Base-by-base conservation (phyloP, 1,140 invertebrate species). In the Leptestheria dahalacensis region DNA sequence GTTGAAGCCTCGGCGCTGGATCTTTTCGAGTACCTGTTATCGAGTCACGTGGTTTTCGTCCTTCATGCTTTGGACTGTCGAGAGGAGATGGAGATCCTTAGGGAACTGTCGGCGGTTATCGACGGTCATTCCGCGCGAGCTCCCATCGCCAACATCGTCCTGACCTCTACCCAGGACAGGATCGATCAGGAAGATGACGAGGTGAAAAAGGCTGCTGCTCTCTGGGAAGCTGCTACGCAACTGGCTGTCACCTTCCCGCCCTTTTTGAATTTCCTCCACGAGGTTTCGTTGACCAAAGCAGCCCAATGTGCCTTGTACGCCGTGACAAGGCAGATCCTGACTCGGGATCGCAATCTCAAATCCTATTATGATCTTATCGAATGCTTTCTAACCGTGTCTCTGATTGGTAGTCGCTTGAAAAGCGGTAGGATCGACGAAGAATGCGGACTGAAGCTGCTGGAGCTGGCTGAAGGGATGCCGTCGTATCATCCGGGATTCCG, bases 241-340 rank as follows among this genome's bases (percentile, higher is more conserved):
- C n/a, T 55, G 53, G 26, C 33, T 55, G 53, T 55, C 33, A 26
- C 23, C 11, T 29, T 29, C 53, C 53, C 26, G 33, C 26, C 53
- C 15, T 55, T 55, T 29, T 55, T 33, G 26, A 29, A 26, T 26
- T 55, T 26, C 26, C 33, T 55, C 33, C 15, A n/a, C 33, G 33
- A 29, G 6, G 26, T 29, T 10, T 29, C 53, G 0, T 55, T 55
- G n/a, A 28, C 33, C 53, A 55, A 55, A 29, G 26, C 20, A 28
- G 33, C 33, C 12, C 25, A 55, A 55, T 20, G 21, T 20, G 21
- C 33, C 10, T n/a, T 55, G 28, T 33, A 26, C 12, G 53, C 28
- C 20, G 9, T 55, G 12, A 18, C 26, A 12, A 10, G 28, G 18
- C 11, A 55, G 10, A 4, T 55, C 6, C 10, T 29, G 12, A 10